Evolutionary conservation across 2,888 invertebrate species (phyloP).

Genomic region (Pyrocoelia pectoralis): DNA sequence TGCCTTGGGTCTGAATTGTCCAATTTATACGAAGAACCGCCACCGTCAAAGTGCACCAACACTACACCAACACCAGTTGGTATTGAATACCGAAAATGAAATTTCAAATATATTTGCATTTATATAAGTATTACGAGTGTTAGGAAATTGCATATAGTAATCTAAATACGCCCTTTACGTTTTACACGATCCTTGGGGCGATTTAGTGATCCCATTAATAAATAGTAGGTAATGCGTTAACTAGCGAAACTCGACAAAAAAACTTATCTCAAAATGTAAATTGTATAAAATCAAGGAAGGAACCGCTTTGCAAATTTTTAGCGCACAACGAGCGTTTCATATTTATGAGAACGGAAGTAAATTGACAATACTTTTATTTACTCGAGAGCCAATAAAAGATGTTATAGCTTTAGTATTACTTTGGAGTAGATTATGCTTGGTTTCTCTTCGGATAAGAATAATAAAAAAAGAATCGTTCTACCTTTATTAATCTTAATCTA

Average conservation of each 20-base stretch:
- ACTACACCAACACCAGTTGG: slow-evolving; percentile 9
- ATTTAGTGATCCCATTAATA: no score
- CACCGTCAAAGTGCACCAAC: slow-evolving; percentile 20
- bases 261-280: slow-evolving; percentile 3
- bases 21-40: slow-evolving; percentile 26
- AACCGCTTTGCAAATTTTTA: slow-evolving; percentile 27
- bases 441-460: slow-evolving; percentile 22
- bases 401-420: slow-evolving; percentile 31
- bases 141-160: neutral
- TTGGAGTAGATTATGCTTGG: slow-evolving; percentile 25
- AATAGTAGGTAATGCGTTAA: no score
- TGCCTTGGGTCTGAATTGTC: slow-evolving; percentile 27
- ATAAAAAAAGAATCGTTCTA: slow-evolving; percentile 13
- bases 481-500: slow-evolving; percentile 17
- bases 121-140: slow-evolving; percentile 36
- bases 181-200: no score
- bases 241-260: no score
- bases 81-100: slow-evolving; percentile 31
- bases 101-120: slow-evolving; percentile 37
- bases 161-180: neutral
- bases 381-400: slow-evolving; percentile 31
- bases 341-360: slow-evolving; percentile 32
- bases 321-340: slow-evolving; percentile 22
- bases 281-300: slow-evolving; percentile 16
- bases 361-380: slow-evolving; percentile 33